Evolutionary conservation across 2,888 invertebrate genomes (phyloP), one percentile per base, ranked within the genome.

Genomic region (Yponomeuta evonymella): DNA sequence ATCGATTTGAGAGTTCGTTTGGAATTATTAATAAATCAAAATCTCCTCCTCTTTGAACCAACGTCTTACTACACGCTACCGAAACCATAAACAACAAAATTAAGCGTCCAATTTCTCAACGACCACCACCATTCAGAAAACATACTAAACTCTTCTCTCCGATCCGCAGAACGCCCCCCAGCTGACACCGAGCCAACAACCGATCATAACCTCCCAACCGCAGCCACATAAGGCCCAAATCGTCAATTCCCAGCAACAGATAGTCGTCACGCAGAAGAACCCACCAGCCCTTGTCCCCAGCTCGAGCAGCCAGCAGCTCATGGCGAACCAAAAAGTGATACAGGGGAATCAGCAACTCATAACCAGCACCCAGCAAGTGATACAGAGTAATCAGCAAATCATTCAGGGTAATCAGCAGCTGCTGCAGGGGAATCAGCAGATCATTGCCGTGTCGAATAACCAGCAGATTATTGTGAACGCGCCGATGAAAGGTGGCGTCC

Each of bases 181-280:
- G 80, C 81, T 93, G 71, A 90, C 92, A 0, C 83, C 84, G 71
- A 90, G 90, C 71, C 93, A 93, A 75, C 92, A 93, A 76, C 91
- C 92, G 1, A 85, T 92, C 72, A 90, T 92, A 79, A 90, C 90
- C 0, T 81, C 88, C 0, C 93, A 91, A 73, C 93, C 92, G 5
- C 93, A 90, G 76, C 89, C 92, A 0, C 94, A 94, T 62, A 94
- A 94, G 11, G 94, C 91, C 0, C 90, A 89, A 75, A 82, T 92
- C 6, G 81, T 89, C 75, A 78, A 90, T 84, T 93, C 75, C 2
- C 87, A 87, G 48, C 92, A 89, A 62, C 92, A 92, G 73, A 87
- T 90, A 1, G 81, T 91, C 36, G 88, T 91, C 1, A 87, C 89
- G 0, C 89, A 89, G 72, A 90, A 91, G 73, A 88, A 90, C 77